Conservation (phyloP, 2,888 invertebrate genomes). For the Magallana nippona region DNA sequence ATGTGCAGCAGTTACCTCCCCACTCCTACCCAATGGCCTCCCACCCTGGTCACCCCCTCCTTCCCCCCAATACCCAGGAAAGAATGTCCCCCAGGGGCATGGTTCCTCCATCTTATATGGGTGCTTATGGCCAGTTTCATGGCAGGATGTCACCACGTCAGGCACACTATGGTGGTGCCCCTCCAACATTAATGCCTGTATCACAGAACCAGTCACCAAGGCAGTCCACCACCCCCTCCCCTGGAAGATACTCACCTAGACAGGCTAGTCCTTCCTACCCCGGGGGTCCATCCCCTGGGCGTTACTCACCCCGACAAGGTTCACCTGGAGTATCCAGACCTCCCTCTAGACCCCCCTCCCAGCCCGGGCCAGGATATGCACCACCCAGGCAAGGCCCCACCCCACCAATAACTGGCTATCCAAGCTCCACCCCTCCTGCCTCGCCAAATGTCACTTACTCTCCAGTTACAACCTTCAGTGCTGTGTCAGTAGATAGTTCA, state of each 20-base stretch:
- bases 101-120: slow-evolving; percentile 19
- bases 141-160: slow-evolving; percentile 44
- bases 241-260: slow-evolving; percentile 36
- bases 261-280: slow-evolving; percentile 16
- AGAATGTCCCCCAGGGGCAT: slow-evolving; percentile 40
- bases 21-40: slow-evolving; percentile 44
- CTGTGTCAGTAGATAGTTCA: neutral
- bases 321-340: slow-evolving; percentile 34
- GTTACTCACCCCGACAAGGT: slow-evolving; percentile 36
- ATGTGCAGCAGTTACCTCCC: neutral
- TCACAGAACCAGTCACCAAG: slow-evolving; percentile 3
- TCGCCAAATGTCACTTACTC: slow-evolving; percentile 4
- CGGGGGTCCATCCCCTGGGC: neutral
- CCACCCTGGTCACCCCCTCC: neutral
- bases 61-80: slow-evolving; percentile 34
- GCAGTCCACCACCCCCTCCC: slow-evolving; percentile 23
- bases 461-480: neutral
- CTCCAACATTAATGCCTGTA: neutral
- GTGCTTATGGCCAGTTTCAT: slow-evolving; percentile 8
- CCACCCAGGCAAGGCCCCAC: slow-evolving; percentile 28
- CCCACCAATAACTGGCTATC: neutral
- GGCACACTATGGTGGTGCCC: slow-evolving; percentile 18
- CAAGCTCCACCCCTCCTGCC: slow-evolving; percentile 11
- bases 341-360: slow-evolving; percentile 25
- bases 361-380: slow-evolving; percentile 21